Evolutionary conservation across 2,113 vertebrate genomes (phyloP), one percentile per base, ranked within the genome.

Genomic region (Ramphastos sulfuratus): DNA sequence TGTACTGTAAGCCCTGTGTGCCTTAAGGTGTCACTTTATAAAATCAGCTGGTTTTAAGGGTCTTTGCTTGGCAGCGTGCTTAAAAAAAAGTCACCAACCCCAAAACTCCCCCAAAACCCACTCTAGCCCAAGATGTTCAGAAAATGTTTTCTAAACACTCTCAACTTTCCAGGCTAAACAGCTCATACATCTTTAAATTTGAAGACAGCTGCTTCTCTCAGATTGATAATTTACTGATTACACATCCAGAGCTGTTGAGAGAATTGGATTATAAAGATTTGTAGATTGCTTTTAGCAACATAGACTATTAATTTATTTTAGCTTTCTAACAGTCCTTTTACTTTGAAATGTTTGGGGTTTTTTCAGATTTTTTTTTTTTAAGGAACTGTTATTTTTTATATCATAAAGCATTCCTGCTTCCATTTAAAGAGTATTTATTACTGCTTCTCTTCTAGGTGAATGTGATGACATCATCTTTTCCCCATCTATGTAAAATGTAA

Each of bases 271-370:
- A 71, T 92, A 76, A 93, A 92, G 95, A 86, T 93, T 90, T 84
- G 48, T 82, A 82, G 83, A 70, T 94, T 6, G 9, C 89, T 69
- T 94, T 95, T 87, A 94, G 93, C 71, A 91, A 85, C 81, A 87
- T 21, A 80, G 85, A 54, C 78, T 82, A 92, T 94, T 93, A 87
- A 94, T 94, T 97, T 95, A 82, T 96, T 92, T 96, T 96, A 90
- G 88, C 86, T 89, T 87, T 90, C 64, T 81, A 60, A 70, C 69
- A 56, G 90, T 93, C 31, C 73, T 71, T 72, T 93, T 96, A 78
- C 77, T 96, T 96, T 93, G 81, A 97, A 91, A 94, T 93, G 25
- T 96, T 93, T 96, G 50, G 50, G 48, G 9, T 39, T 39, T 39
- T 39, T 39, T 39, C 37, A 39, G 37, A 39, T 10, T 39, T 39